A percentile compares a stretch with the other conserved stretches of the same genome.
Evolutionary conservation across 2,113 vertebrate genomes (phyloP).

Genomic region (Ondatra zibethicus): DNA sequence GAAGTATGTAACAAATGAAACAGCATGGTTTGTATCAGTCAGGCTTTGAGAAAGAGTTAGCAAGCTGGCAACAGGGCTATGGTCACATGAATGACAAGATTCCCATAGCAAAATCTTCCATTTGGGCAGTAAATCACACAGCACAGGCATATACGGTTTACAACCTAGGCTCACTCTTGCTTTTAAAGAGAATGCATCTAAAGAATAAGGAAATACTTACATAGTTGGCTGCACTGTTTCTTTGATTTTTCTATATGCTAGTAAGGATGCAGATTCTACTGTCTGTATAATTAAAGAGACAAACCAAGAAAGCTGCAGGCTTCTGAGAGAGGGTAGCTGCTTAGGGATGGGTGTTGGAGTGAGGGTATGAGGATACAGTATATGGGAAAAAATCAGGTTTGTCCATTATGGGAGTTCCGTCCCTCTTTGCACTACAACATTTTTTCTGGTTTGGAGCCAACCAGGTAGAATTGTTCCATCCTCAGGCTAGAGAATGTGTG

Average conservation of each 20-base stretch:
- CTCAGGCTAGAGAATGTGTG: constrained; percentile 40
- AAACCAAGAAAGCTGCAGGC: constrained; percentile 78
- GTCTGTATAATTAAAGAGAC: constrained; percentile 80
- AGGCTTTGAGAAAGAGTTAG: not conserved
- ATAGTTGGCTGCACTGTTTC: constrained; percentile 72
- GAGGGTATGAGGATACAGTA: constrained; percentile 53
- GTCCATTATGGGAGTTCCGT: constrained; percentile 17
- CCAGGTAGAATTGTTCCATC: constrained; percentile 24
- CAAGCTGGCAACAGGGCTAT: not conserved
- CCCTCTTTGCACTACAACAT: constrained; percentile 53
- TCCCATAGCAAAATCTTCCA: not conserved
- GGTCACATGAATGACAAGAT: not conserved
- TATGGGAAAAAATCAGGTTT: constrained; percentile 64
- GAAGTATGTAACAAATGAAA: not conserved
- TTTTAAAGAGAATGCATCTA: constrained; percentile 66
- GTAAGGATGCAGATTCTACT: constrained; percentile 76
- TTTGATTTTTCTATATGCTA: constrained; percentile 82
- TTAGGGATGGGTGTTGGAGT: constrained; percentile 5
- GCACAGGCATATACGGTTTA: not conserved
- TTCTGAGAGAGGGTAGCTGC: constrained; percentile 67
- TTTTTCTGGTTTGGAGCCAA: constrained; percentile 53
- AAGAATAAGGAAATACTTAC: constrained; percentile 80
- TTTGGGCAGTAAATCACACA: not conserved
- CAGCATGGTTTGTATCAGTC: not conserved
- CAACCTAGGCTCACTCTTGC: constrained; percentile 44